Evolutionary conservation across 2,113 vertebrate genomes (phyloP).

Genomic region (Gymnorhina tibicen): DNA sequence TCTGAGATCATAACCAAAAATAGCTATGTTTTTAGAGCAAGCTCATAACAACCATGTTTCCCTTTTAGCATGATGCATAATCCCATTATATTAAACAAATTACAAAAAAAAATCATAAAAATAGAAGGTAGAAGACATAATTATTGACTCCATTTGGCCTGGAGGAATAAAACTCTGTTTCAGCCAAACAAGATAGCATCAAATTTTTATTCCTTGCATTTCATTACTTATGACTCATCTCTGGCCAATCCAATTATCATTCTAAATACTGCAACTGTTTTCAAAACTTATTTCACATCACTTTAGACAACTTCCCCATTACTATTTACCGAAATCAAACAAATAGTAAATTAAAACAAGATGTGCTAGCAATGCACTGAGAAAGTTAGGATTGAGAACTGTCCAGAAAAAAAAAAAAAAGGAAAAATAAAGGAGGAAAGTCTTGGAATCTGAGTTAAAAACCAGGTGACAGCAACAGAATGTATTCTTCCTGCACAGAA

Average conservation of each 20-base stretch:
- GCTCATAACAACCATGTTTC: background rate
- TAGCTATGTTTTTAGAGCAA: background rate
- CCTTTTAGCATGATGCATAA: background rate
- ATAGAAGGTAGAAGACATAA: conserved; percentile 5
- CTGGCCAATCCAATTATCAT: conserved; percentile 18
- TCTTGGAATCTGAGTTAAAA: background rate
- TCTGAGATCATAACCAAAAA: conserved; percentile 4
- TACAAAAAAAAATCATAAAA: background rate
- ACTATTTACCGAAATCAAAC: background rate
- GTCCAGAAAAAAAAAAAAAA: background rate
- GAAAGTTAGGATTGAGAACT: background rate
- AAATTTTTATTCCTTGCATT: conserved; percentile 20
- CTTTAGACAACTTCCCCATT: background rate
- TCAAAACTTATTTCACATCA: background rate
- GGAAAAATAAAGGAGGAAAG: background rate
- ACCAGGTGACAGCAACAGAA: background rate
- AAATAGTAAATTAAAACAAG: conserved; percentile 3
- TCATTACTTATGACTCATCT: conserved; percentile 35
- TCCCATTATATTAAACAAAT: background rate
- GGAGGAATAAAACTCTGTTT: background rate
- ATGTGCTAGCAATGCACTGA: background rate
- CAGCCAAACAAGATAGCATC: conserved; percentile 27
- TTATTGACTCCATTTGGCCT: background rate
- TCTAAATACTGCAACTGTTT: conserved; percentile 14
- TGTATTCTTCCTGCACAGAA: background rate